Percentiles rank a stretch among this genome's conserved stretches.
Conservation (phyloP, 2,113 vertebrate genomes). For the Hippocampus abdominalis region DNA sequence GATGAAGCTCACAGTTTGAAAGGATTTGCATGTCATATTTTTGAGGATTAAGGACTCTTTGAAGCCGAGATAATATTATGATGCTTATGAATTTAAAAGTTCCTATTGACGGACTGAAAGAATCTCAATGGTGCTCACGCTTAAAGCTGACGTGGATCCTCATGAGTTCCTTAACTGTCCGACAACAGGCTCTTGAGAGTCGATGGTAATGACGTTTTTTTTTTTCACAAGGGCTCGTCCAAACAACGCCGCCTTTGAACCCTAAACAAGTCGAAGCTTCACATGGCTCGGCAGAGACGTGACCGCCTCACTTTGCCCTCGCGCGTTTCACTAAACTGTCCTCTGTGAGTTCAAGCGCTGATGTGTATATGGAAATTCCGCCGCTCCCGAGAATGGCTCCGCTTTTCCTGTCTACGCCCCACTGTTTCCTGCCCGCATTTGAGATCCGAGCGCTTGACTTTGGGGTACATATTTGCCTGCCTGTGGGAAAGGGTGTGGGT, state of each 20-base stretch:
- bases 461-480: constrained; percentile 27
- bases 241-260: constrained; percentile 31
- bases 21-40: not conserved
- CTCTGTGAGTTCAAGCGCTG: constrained; percentile 48
- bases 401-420: constrained; percentile 73
- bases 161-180: not conserved
- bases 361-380: constrained; percentile 70
- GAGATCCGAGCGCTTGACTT: constrained; percentile 43
- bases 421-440: constrained; percentile 67
- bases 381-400: constrained; percentile 52
- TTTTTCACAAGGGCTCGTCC: constrained; percentile 14
- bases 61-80: not conserved
- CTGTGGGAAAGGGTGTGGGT: constrained; percentile 59
- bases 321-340: constrained; percentile 25
- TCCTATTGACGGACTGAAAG: not conserved
- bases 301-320: constrained; percentile 30
- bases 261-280: constrained; percentile 35
- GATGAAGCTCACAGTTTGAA: not conserved
- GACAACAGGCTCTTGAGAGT: constrained; percentile 8
- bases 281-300: constrained; percentile 26
- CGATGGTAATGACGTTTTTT: constrained; percentile 6
- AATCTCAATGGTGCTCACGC: too few relatives aligned
- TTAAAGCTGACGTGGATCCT: not conserved
- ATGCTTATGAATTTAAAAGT: not conserved
- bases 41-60: not conserved